Conservation (phyloP, 2,888 invertebrate species). For the Amphipoea oculea region DNA sequence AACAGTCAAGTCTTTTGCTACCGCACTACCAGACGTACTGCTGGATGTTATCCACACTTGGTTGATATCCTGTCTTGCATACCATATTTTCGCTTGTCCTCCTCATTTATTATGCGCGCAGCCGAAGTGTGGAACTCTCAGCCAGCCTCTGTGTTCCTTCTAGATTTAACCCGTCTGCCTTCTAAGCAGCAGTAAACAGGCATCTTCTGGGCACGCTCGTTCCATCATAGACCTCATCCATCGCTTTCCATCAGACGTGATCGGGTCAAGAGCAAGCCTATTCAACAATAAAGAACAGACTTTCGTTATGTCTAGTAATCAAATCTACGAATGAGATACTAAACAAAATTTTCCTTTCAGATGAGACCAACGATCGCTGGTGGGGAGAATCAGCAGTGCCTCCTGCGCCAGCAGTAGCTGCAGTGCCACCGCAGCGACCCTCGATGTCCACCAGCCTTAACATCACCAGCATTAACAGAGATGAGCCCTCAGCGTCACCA, state of each 20-base stretch:
- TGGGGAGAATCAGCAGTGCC: slow-evolving; percentile 88
- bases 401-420: slow-evolving; percentile 87
- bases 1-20: background rate
- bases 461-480: slow-evolving; percentile 76
- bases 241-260: background rate
- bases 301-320: background rate
- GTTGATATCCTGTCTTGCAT: no score
- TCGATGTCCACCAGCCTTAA: slow-evolving; percentile 80
- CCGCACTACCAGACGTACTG: background rate
- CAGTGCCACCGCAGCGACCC: slow-evolving; percentile 85
- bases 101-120: no score
- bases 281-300: background rate
- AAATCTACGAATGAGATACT: background rate
- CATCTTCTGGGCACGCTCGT: no score
- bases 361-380: slow-evolving; percentile 86
- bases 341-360: slow-evolving; percentile 68
- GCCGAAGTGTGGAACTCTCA: no score
- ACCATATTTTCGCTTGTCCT: no score
- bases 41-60: background rate
- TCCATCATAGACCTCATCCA: no score
- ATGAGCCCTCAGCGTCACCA: slow-evolving; percentile 80
- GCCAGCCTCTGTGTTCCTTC: no score
- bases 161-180: no score
- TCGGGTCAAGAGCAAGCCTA: background rate
- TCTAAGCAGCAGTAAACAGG: no score